Evolutionary conservation across 2,888 invertebrate genomes (phyloP).

Genomic region (Petrolisthes cinctipes): DNA sequence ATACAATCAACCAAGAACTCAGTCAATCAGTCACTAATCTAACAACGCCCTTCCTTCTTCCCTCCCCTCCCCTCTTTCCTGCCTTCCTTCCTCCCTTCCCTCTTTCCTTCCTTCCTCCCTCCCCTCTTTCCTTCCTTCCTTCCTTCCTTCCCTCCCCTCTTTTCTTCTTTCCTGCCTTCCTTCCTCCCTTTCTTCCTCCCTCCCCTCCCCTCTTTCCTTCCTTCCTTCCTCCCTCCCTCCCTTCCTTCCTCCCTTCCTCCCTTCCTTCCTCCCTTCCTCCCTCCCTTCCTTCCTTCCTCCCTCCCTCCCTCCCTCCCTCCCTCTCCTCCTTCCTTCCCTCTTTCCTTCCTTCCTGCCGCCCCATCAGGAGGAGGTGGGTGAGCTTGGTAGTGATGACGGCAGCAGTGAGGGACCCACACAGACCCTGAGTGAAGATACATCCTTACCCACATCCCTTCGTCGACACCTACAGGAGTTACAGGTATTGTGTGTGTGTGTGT

Average conservation of each 20-base stretch:
- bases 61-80: too few species aligned
- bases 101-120: background rate
- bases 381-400: slow-evolving; percentile 51
- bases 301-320: too few species aligned
- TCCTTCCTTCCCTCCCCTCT: too few species aligned
- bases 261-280: background rate
- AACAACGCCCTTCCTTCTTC: too few species aligned
- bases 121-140: too few species aligned
- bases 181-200: too few species aligned
- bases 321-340: background rate
- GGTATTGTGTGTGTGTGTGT: background rate
- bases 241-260: background rate
- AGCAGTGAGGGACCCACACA: slow-evolving; percentile 59
- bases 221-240: too few species aligned
- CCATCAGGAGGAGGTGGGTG: slow-evolving; percentile 55
- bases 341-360: background rate
- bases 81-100: too few species aligned
- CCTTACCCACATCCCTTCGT: slow-evolving; percentile 57
- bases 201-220: too few species aligned
- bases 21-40: too few species aligned
- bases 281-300: background rate
- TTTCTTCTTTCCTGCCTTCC: too few species aligned
- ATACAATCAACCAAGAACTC: too few species aligned
- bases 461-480: slow-evolving; percentile 58
- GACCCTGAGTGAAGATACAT: slow-evolving; percentile 59